phyloP scores from a whole-genome alignment of 2,797 vertebrate genomes.

The Anomalospiza imberbis region DNA sequence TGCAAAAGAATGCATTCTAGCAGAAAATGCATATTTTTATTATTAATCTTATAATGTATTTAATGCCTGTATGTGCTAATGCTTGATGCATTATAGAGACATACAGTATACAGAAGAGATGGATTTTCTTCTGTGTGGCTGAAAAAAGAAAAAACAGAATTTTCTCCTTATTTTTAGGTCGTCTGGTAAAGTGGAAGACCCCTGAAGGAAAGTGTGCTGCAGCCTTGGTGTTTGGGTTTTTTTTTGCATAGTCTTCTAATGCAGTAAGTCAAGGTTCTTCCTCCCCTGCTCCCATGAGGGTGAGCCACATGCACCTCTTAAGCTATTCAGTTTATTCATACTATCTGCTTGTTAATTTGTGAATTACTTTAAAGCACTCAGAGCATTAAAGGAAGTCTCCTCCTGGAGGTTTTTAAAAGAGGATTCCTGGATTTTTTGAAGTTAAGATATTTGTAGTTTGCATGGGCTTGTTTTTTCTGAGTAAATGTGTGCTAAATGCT shows the following conservation, averaged over 20 bases:
- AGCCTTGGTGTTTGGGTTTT: background rate
- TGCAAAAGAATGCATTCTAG: background rate
- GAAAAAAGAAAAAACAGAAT: background rate
- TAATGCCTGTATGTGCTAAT: background rate
- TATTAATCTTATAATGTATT: background rate
- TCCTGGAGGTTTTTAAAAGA: conserved; percentile 18
- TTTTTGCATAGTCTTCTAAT: background rate
- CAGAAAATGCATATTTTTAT: background rate
- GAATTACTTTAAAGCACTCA: conserved; percentile 11
- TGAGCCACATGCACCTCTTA: background rate
- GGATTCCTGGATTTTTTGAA: conserved; percentile 19
- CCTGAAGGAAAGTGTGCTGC: background rate
- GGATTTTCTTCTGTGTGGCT: background rate
- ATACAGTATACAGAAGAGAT: background rate
- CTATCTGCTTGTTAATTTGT: background rate
- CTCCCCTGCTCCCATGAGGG: accelerated
- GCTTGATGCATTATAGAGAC: background rate
- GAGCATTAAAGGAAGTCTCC: conserved; percentile 5
- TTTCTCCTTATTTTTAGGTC: background rate
- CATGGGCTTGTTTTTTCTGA: conserved; percentile 10
- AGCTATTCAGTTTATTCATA: conserved; percentile 4
- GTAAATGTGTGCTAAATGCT: conserved; percentile 15
- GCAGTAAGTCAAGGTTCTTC: background rate
- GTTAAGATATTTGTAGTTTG: background rate
- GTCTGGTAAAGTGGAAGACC: background rate